Evolutionary conservation across 2,797 vertebrate species (phyloP).

Genomic region (Tauraco hartlaubi): DNA sequence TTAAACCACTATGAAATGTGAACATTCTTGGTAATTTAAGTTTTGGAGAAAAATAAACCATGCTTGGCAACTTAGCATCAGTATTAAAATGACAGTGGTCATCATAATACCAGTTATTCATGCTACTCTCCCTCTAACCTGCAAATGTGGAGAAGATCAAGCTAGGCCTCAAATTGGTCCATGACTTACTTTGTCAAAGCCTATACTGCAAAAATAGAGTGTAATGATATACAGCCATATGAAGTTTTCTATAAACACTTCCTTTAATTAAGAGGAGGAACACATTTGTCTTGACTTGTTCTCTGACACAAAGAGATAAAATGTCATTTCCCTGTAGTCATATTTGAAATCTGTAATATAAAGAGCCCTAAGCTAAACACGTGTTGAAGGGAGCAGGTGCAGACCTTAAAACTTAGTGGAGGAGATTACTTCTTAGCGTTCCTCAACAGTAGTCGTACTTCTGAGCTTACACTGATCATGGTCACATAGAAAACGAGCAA

Average conservation of each 20-base stretch:
- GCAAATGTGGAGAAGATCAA: not conserved
- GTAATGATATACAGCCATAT: not conserved
- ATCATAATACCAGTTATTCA: not conserved
- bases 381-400: not conserved
- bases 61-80: not conserved
- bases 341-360: not conserved
- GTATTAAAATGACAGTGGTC: not conserved
- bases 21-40: not conserved
- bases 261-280: not conserved
- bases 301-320: not conserved
- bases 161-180: not conserved
- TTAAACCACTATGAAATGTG: not conserved
- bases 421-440: not conserved
- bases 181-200: not conserved
- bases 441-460: not conserved
- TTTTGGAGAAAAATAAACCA: not conserved
- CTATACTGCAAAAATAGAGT: not conserved
- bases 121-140: not conserved
- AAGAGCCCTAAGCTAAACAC: not conserved
- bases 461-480: not conserved
- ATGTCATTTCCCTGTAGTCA: not conserved
- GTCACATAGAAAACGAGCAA: not conserved
- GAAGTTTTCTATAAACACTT: not conserved
- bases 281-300: not conserved
- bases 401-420: not conserved